Base-by-base conservation (phyloP, 2,797 vertebrate genomes). In the Agapornis canus region DNA sequence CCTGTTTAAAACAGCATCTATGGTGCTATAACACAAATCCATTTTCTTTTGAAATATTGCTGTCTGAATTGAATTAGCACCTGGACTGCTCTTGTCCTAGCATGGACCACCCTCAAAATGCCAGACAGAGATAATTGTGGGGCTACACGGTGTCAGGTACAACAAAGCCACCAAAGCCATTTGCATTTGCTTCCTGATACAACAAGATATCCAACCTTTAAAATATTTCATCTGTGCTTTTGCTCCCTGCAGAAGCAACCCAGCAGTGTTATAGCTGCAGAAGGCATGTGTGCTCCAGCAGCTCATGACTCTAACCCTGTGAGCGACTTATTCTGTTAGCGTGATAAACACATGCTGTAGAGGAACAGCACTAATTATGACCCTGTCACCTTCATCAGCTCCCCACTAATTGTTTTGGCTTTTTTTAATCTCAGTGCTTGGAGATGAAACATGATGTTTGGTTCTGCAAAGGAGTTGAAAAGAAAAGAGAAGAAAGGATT, bases 381-480 rank as follows among this genome's bases (percentile, higher is more conserved):
- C 96, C 97, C 97, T 98, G 97, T 97, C 97, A 97, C 97, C 97
- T 96, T 95, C 90, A 11, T 98, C 97, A 97, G 97, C 97, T 97
- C 97, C 96, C 92, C 97, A 97, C 96, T 95, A 96, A 96, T 94
- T 97, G 97, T 90, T 89, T 93, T 90, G 94, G 92, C 95, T 96
- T 96, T 96, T 87, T 82, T 85, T 87, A 97, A 96, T 93, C 96
- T 96, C 95, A 13, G 72, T 60, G 94, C 97, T 89, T 91, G 68
- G 94, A 97, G 95, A 95, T 97, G 83, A 78, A 97, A 97, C 94
- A 75, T 86, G 88, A 93, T 94, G 95, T 95, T 97, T 94, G 87
- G 82, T 70, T 94, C 86, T 97, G 95, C 85, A 95, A 95, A 90
- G 86, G 86, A 93, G 95, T 64, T 95, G 90, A 90, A 80, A 89